Evolutionary conservation across 1,140 invertebrate genomes (phyloP).

Genomic region (Anastatus disparis): DNA sequence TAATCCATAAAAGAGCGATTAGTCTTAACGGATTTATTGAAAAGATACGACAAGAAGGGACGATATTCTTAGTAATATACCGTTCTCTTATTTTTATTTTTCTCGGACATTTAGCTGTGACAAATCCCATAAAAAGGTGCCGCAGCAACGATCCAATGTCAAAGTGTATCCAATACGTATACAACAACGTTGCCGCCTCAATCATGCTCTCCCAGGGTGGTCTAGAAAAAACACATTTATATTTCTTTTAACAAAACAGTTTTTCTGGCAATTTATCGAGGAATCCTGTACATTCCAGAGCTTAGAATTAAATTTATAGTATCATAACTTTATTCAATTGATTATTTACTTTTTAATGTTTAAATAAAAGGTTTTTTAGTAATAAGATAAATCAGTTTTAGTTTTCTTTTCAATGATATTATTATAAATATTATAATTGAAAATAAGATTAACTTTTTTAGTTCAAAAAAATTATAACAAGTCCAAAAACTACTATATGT

Average conservation of each 20-base stretch:
- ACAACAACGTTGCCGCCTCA: neutral
- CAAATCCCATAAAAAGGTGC: conserved; percentile 55
- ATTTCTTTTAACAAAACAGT: neutral
- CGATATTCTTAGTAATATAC: conserved; percentile 42
- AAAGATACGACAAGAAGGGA: conserved; percentile 29
- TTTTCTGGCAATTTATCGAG: neutral
- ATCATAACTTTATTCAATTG: too few relatives aligned
- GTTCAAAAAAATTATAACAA: too few relatives aligned
- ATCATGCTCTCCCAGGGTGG: neutral
- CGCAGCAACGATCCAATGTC: conserved; percentile 21
- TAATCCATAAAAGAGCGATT: conserved; percentile 6
- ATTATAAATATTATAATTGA: too few relatives aligned
- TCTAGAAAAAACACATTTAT: neutral
- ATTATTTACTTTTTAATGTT: too few relatives aligned
- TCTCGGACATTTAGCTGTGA: conserved; percentile 48
- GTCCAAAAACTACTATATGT: too few relatives aligned
- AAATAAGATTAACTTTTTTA: too few relatives aligned
- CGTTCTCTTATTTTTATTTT: too few relatives aligned
- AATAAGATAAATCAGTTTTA: too few relatives aligned
- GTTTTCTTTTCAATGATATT: too few relatives aligned
- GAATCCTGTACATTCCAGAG: neutral
- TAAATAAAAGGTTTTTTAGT: too few relatives aligned
- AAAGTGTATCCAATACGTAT: neutral
- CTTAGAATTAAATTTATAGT: neutral
- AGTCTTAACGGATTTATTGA: conserved; percentile 40